A percentile compares a stretch with the other conserved stretches of the same genome.
Conservation (phyloP, 2,113 vertebrate species). For the Blennius ocellaris region DNA sequence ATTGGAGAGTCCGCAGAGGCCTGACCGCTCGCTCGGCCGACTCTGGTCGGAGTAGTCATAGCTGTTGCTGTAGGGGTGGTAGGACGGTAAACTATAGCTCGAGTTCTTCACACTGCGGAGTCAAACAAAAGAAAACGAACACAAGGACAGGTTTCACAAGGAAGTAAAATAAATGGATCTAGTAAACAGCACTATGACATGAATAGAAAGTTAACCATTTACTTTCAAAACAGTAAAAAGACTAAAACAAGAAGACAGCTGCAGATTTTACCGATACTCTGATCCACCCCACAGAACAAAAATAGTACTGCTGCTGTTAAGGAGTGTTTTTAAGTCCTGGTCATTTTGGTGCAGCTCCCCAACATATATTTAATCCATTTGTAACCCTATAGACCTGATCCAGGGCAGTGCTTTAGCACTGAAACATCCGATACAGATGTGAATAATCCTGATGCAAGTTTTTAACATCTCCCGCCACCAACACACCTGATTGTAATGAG, state of each 20-base stretch:
- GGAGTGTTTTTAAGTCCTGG: no score
- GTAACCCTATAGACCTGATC: no score
- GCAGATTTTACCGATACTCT: conserved; percentile 7
- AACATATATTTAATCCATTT: no score
- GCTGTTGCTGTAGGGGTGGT: conserved; percentile 94
- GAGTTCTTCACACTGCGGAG: conserved; percentile 96
- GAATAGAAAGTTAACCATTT: background rate
- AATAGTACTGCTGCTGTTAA: background rate
- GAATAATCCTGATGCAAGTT: no score
- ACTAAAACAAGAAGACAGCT: conserved; percentile 1
- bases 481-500: no score
- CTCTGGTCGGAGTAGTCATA: conserved; percentile 96
- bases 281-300: background rate
- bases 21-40: conserved; percentile 92
- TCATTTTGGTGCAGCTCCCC: no score
- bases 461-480: no score
- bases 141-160: conserved; percentile 8
- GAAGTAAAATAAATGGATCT: background rate
- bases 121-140: conserved; percentile 54
- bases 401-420: no score
- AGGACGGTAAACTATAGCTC: conserved; percentile 95
- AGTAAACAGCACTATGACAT: background rate
- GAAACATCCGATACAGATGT: no score
- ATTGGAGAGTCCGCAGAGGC: conserved; percentile 97
- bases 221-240: background rate